phyloP scores from a whole-genome alignment of 2,888 invertebrate genomes.

The Orthosia incerta region DNA sequence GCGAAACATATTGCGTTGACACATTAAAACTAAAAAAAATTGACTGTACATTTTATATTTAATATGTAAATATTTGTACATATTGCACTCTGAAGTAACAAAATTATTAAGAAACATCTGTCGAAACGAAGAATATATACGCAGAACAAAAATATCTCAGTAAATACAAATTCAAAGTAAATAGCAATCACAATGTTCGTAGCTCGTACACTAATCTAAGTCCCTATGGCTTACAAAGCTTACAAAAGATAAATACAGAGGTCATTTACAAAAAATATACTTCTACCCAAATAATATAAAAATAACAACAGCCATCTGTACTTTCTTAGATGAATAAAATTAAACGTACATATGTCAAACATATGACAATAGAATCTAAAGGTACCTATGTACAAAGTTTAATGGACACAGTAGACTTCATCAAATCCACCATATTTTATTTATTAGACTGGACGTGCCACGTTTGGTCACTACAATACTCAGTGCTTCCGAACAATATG shows the following conservation, averaged over 20 bases:
- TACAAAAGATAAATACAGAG: slow-evolving; percentile 90
- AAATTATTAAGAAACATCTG: slow-evolving; percentile 87
- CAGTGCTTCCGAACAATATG: slow-evolving; percentile 72
- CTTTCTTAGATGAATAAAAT: slow-evolving; percentile 91
- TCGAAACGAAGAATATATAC: slow-evolving; percentile 87
- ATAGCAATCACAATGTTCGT: slow-evolving; percentile 89
- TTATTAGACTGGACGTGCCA: slow-evolving; percentile 85
- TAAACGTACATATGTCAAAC: slow-evolving; percentile 90
- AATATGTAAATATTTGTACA: slow-evolving; percentile 93
- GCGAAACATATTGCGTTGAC: slow-evolving; percentile 89
- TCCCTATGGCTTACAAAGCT: slow-evolving; percentile 90
- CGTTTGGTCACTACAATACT: slow-evolving; percentile 85
- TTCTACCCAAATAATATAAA: slow-evolving; percentile 91
- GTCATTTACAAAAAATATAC: slow-evolving; percentile 91
- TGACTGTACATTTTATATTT: slow-evolving; percentile 90
- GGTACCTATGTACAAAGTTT: slow-evolving; percentile 88
- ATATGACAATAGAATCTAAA: slow-evolving; percentile 90
- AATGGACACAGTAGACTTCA: slow-evolving; percentile 81
- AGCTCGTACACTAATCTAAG: slow-evolving; percentile 89
- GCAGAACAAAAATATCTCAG: slow-evolving; percentile 84
- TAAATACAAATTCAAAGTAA: slow-evolving; percentile 87
- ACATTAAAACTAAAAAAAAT: slow-evolving; percentile 90
- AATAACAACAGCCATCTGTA: slow-evolving; percentile 91
- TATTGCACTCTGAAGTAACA: slow-evolving; percentile 93
- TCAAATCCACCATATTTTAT: slow-evolving; percentile 77